Conservation (phyloP, 2,113 vertebrate species). For the Ploceus nigricollis region DNA sequence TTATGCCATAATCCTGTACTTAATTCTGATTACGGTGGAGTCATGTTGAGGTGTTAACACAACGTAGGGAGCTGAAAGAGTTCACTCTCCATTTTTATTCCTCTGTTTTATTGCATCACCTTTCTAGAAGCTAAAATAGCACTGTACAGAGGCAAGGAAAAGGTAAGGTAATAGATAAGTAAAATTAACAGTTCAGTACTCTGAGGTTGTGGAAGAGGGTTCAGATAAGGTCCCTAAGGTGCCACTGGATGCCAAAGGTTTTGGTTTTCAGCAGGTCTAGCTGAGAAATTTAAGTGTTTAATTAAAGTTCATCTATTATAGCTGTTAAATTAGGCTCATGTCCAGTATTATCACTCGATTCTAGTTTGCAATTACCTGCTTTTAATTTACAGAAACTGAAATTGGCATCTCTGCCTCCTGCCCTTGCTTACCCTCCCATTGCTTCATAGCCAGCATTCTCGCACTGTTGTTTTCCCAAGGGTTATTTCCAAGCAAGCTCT, state of each 20-base stretch:
- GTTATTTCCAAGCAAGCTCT: constrained; percentile 3
- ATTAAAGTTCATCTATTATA: not conserved
- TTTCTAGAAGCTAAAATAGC: not conserved
- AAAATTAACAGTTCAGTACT: not conserved
- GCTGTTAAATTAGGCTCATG: not conserved
- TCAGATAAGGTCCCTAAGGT: not conserved
- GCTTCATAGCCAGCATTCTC: not conserved
- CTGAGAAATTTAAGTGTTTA: not conserved
- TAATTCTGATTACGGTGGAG: not conserved
- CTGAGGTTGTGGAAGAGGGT: not conserved
- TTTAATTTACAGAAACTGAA: constrained; percentile 22
- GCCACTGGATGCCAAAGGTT: not conserved
- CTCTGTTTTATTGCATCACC: not conserved
- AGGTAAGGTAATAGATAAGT: not conserved
- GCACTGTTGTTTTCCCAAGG: not conserved
- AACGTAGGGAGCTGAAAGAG: not conserved
- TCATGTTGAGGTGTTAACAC: not conserved
- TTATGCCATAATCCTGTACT: not conserved
- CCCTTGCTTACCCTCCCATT: not conserved
- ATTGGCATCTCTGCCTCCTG: not conserved
- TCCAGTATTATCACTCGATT: not conserved
- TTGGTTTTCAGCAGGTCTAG: not conserved
- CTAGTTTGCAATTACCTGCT: constrained; percentile 1
- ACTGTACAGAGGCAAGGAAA: not conserved
- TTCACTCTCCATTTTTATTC: not conserved